Percentiles rank a stretch among this genome's conserved stretches.
Evolutionary conservation across 2,888 invertebrate species (phyloP).

Genomic region (Agrotis ipsilon): DNA sequence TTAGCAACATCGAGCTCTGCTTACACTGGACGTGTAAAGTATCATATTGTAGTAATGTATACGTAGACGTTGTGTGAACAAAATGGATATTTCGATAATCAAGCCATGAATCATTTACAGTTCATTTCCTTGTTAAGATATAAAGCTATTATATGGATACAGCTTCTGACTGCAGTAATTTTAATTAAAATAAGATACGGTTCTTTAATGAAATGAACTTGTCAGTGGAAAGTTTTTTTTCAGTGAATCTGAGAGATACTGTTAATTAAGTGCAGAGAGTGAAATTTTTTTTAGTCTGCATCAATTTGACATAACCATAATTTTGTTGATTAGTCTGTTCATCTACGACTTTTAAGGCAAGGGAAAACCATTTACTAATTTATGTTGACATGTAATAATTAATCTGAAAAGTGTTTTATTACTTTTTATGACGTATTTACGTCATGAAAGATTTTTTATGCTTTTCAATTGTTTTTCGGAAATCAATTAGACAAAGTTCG

Average conservation of each 20-base stretch:
- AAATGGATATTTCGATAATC: conserved; percentile 38
- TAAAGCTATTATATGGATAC: not conserved
- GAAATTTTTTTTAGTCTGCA: no score
- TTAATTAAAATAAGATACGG: conserved; percentile 12
- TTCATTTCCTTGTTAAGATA: conserved; percentile 45
- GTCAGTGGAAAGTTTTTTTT: no score
- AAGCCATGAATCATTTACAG: conserved; percentile 35
- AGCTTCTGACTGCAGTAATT: conserved; percentile 20
- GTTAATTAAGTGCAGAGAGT: no score
- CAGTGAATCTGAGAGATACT: no score
- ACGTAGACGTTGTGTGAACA: conserved; percentile 25
- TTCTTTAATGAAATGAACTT: no score
- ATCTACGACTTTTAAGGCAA: no score
- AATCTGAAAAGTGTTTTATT: not conserved
- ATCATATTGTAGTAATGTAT: not conserved
- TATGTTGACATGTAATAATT: not conserved
- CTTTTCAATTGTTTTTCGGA: not conserved
- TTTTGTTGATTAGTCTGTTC: no score
- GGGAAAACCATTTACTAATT: not conserved
- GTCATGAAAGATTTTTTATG: conserved; percentile 1
- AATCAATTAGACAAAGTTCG: conserved; percentile 20
- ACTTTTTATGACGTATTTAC: not conserved
- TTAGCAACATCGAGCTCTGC: not conserved
- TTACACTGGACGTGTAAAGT: not conserved
- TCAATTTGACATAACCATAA: no score